Evolutionary conservation across 64 coral and sea anemone genomes (phyloP).

Genomic region (Hydrozoanthus tunicans): DNA sequence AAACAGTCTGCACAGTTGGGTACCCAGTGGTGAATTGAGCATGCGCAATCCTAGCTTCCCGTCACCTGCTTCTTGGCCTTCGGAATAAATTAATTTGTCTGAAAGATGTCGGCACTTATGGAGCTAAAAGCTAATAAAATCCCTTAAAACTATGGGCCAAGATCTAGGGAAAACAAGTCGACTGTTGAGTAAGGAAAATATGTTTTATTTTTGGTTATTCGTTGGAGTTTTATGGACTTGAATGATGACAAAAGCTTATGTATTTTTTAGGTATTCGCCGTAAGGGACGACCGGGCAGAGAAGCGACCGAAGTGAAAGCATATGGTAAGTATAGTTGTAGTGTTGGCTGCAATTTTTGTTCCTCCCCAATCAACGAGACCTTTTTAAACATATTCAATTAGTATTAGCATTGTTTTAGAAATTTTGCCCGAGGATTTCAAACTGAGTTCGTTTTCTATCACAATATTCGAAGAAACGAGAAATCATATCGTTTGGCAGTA

Average conservation of each 20-base stretch:
- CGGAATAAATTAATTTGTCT: constrained; percentile 47
- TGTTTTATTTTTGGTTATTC: not conserved
- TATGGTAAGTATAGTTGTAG: constrained; percentile 11
- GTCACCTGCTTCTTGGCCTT: constrained; percentile 22
- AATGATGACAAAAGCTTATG: not conserved
- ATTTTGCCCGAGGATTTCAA: not conserved
- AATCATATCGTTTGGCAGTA: not conserved
- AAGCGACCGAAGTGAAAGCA: constrained; percentile 39
- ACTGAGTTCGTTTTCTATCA: not conserved
- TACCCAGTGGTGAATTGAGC: not conserved
- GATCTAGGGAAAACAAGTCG: constrained; percentile 59
- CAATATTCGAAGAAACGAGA: not conserved
- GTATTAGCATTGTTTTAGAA: constrained; percentile 19
- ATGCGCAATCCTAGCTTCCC: not conserved
- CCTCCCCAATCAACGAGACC: not conserved
- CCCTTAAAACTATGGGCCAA: constrained; percentile 56
- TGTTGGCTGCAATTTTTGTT: constrained; percentile 32
- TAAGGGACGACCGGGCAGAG: constrained; percentile 13
- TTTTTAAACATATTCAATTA: constrained; percentile 39
- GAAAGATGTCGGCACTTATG: constrained; percentile 25
- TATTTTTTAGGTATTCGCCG: constrained; percentile 40
- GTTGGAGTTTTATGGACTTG: not conserved
- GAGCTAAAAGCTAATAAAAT: constrained; percentile 25
- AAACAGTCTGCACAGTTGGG: constrained; percentile 38
- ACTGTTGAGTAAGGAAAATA: constrained; percentile 29